Conservation (phyloP, 2,797 vertebrate genomes). For the Brachymystax lenok region DNA sequence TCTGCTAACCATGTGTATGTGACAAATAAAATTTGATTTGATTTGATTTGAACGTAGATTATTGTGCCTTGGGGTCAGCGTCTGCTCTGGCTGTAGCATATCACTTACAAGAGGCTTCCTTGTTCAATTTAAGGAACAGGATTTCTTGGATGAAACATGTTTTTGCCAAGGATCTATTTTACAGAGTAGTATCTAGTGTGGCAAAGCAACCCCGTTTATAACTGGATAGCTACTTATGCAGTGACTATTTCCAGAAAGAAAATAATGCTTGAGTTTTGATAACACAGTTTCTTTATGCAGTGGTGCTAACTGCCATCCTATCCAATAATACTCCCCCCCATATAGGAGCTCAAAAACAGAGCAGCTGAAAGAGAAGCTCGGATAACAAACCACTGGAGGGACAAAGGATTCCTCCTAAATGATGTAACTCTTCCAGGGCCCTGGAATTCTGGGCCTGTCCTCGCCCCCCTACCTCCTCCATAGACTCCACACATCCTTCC, state of each 20-base stretch:
- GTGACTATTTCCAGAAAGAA: neutral
- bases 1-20: too few species aligned
- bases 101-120: neutral
- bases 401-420: slow-evolving; percentile 65
- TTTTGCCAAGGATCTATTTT: neutral
- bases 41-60: neutral
- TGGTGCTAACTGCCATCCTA: slow-evolving; percentile 49
- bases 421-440: slow-evolving; percentile 70
- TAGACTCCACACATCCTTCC: slow-evolving; percentile 36
- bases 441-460: slow-evolving; percentile 50
- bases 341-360: slow-evolving; percentile 65
- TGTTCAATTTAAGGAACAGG: neutral
- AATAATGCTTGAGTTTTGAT: neutral
- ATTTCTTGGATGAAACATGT: neutral
- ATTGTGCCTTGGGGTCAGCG: too few species aligned
- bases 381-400: slow-evolving; percentile 53
- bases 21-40: too few species aligned
- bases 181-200: neutral
- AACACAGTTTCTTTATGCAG: slow-evolving; percentile 41
- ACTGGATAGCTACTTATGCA: neutral
- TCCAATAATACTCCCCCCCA: slow-evolving; percentile 37
- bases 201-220: neutral
- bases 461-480: slow-evolving; percentile 56
- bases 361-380: slow-evolving; percentile 62
- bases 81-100: too few species aligned